These are phyloP conservation scores for Micromesistius poutassou DNA, from an alignment of 2,797 vertebrate genomes.

Conservation along the genomic window DNA sequence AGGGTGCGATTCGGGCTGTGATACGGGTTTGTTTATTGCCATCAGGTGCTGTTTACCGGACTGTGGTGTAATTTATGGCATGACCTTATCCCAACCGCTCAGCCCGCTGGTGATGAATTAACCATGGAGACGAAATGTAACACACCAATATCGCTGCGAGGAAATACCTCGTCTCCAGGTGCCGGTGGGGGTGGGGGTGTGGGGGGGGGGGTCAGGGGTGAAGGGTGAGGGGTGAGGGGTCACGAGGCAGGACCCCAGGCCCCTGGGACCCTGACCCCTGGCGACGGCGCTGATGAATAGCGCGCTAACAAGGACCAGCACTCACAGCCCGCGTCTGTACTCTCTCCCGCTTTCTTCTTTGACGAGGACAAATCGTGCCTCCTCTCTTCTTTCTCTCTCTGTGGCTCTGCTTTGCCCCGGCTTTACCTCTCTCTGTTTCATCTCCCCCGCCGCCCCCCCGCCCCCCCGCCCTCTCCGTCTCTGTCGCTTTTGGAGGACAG, in stretches of 20 bases:
- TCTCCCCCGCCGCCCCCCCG: background rate
- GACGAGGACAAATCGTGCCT: constrained; percentile 32
- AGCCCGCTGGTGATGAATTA: constrained; percentile 8
- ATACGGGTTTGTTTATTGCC: constrained; percentile 20
- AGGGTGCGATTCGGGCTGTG: background rate
- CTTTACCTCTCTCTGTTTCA: background rate
- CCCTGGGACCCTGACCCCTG: constrained; percentile 62
- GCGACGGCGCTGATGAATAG: constrained; percentile 64
- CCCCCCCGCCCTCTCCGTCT: background rate
- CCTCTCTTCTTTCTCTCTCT: background rate
- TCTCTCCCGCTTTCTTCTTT: constrained; percentile 60
- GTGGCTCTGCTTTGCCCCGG: constrained; percentile 5
- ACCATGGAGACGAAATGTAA: constrained; percentile 52
- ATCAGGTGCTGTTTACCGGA: background rate
- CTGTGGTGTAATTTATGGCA: background rate
- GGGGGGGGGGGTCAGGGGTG: constrained; percentile 45
- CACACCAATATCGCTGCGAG: constrained; percentile 57
- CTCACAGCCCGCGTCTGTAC: constrained; percentile 54
- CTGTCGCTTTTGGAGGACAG: constrained; percentile 18
- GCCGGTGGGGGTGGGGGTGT: constrained; percentile 31
- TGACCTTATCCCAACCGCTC: background rate
- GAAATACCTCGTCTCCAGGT: constrained; percentile 74
- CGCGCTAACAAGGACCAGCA: constrained; percentile 71
- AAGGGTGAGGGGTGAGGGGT: constrained; percentile 60
- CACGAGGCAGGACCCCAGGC: constrained; percentile 58